Base-by-base conservation (phyloP, 2,797 vertebrate genomes). In the Odontamblyopus lacepedii region DNA sequence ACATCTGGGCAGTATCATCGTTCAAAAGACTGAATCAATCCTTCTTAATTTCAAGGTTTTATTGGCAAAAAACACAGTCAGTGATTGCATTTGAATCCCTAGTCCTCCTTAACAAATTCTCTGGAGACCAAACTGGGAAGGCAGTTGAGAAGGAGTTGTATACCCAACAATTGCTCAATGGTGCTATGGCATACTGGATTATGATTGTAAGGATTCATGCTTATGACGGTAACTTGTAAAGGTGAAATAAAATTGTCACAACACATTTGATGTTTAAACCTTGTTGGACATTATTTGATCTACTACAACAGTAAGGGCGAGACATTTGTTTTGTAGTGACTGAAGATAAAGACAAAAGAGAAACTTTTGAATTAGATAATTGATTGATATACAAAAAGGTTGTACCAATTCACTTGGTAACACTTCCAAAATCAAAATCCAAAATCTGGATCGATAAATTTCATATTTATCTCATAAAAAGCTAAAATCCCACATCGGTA, bases 1-100 rank as follows among this genome's bases (percentile, higher is more conserved):
- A 78, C 88, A 92, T 89, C 88, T 90, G 86, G 70, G 73, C 57
- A 83, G 72, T 78, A 89, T 87, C 74, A 85, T 72, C 81, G 76
- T 78, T 71, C 78, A 83, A 88, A 71, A 85, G 74, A 79, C 76
- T 77, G 73, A 83, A 82, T 82, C 76, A 83, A 81, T 80, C 77
- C 62, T 78, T 60, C 70, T 74, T 87, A 76, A 86, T 88, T 87
- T 85, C 68, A 79, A 79, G 77, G 74, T 87, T 71, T 71, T 80
- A 67, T 74, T 91, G 87, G 89, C 88, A 81, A 72, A 76, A 75
- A 79, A 64, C 65, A 67, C 51, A 77, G 56, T 41, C 70, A 74
- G 77, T 84, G 75, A 87, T 84, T 81, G 70, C 73, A 76, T 87
- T 72, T 76, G 83, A 71, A 75, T 78, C 57, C 27, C 57, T 69